These are phyloP conservation scores for Oriolus oriolus DNA, from an alignment of 2,113 vertebrate species.

Conservation along the genomic window DNA sequence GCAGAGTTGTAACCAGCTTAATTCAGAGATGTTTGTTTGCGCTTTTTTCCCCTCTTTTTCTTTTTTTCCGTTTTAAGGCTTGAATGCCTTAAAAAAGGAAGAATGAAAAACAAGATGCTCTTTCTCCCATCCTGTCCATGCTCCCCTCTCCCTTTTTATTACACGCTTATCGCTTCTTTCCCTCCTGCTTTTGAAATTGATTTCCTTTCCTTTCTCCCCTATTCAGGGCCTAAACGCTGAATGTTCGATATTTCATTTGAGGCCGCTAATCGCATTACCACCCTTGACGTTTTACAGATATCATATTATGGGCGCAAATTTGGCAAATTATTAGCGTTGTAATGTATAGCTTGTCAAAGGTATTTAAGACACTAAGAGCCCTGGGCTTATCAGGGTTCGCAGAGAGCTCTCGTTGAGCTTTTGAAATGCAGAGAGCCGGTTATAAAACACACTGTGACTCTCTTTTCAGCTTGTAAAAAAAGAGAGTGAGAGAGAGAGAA, in stretches of 20 bases:
- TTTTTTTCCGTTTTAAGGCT: neutral
- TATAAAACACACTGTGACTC: conserved; percentile 82
- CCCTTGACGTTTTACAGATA: conserved; percentile 90
- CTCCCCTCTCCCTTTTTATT: conserved; percentile 78
- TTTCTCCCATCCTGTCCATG: conserved; percentile 62
- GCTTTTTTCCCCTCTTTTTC: accelerated
- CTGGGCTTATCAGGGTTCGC: conserved; percentile 85
- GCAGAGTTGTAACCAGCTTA: conserved; percentile 15
- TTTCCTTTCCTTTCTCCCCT: conserved; percentile 84
- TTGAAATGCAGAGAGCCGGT: conserved; percentile 81
- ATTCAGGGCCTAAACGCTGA: conserved; percentile 84
- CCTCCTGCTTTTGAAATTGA: conserved; percentile 86
- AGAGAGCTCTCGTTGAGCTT: conserved; percentile 80
- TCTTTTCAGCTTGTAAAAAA: conserved; percentile 78
- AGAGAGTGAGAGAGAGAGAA: conserved; percentile 46
- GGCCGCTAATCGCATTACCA: conserved; percentile 88
- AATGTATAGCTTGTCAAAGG: conserved; percentile 87
- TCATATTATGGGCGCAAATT: conserved; percentile 89
- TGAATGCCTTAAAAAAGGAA: conserved; percentile 33
- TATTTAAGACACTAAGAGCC: conserved; percentile 84
- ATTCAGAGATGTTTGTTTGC: neutral
- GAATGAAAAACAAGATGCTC: conserved; percentile 64
- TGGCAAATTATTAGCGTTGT: conserved; percentile 87
- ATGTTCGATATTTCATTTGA: conserved; percentile 92
- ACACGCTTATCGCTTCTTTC: conserved; percentile 81